These are phyloP conservation scores for Ailuropoda melanoleuca DNA, from an alignment of 2,113 vertebrate species.

Conservation along the genomic window DNA sequence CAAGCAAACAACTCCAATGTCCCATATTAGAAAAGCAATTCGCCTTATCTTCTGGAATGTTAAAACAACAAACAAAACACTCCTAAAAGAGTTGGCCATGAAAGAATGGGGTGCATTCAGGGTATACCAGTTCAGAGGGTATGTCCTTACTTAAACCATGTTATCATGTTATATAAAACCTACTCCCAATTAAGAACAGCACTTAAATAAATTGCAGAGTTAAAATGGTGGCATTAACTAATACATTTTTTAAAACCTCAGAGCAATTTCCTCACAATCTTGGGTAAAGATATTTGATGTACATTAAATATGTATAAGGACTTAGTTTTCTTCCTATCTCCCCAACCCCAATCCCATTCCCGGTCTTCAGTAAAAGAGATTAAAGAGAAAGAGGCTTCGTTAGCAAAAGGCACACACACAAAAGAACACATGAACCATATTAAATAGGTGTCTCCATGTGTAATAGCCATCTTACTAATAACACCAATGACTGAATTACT, in stretches of 20 bases:
- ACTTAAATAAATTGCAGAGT: neutral
- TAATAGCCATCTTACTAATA: neutral
- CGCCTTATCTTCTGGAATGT: conserved; percentile 22
- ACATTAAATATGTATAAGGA: neutral
- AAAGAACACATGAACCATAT: neutral
- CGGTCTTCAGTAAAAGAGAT: neutral
- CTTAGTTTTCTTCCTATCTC: neutral
- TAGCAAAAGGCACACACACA: neutral
- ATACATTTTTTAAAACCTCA: neutral
- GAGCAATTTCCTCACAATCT: neutral
- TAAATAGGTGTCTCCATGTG: neutral
- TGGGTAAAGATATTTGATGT: neutral
- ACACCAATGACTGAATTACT: neutral
- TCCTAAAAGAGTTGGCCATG: neutral
- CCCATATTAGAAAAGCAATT: conserved; percentile 37
- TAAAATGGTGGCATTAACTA: neutral
- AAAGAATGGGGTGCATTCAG: neutral
- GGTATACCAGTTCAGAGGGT: neutral
- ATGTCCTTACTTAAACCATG: neutral
- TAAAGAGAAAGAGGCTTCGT: neutral
- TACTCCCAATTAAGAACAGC: neutral
- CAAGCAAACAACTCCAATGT: conserved; percentile 34
- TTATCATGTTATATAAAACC: neutral
- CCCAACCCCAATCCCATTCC: neutral
- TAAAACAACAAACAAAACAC: conserved; percentile 59